Percentiles rank a stretch among this genome's conserved stretches.
These are phyloP conservation scores for Hemaris fuciformis DNA, from an alignment of 2,888 invertebrate species.

Conservation along the genomic window DNA sequence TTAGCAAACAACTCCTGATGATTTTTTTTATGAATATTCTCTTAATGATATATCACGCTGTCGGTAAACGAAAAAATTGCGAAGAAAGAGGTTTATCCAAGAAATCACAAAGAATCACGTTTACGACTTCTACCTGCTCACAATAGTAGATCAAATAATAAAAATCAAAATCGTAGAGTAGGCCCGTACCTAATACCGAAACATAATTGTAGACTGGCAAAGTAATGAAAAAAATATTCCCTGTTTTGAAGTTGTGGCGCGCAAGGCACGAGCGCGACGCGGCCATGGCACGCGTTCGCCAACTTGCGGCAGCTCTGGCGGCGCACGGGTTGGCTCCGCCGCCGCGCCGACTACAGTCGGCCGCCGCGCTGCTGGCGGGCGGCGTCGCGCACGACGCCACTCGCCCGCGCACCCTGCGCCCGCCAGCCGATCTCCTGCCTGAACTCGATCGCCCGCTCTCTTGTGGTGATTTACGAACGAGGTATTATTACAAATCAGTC, in stretches of 20 bases:
- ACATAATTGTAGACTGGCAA: not conserved
- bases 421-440: conserved; percentile 69
- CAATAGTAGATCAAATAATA: no score
- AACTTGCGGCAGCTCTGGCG: conserved; percentile 92
- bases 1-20: no score
- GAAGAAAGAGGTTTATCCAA: no score
- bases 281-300: conserved; percentile 90
- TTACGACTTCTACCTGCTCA: no score
- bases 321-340: conserved; percentile 91
- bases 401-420: conserved; percentile 65
- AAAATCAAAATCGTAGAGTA: no score
- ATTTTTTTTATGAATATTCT: no score
- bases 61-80: no score
- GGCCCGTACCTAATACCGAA: no score
- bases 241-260: conserved; percentile 88
- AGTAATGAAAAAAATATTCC: conserved; percentile 35
- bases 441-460: conserved; percentile 77
- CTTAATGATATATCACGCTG: no score
- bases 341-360: conserved; percentile 84
- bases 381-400: conserved; percentile 79
- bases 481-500: conserved; percentile 34
- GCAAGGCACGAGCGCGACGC: conserved; percentile 95
- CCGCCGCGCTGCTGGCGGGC: conserved; percentile 81
- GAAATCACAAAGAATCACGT: no score
- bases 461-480: conserved; percentile 70